Base-by-base conservation (phyloP, 2,888 invertebrate species). In the Yponomeuta plumbellus region DNA sequence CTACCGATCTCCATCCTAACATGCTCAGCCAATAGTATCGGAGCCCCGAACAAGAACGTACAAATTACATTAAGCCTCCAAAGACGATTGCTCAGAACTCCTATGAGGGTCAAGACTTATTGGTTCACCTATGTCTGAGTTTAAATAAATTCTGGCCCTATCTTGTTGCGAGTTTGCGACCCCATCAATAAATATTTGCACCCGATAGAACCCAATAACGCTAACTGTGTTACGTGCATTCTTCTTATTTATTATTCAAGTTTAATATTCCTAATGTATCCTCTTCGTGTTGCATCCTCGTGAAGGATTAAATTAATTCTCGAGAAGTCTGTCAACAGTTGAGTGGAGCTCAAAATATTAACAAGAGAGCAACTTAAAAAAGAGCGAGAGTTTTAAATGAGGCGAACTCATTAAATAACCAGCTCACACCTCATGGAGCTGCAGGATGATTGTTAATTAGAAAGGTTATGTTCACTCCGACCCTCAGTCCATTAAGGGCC, bases 141-240 rank as follows among this genome's bases (percentile, higher is more conserved):
- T 86, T 83, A 86, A 84, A 90, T 90, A 91, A 88, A 88, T 91
- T 84, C 78, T 86, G 88, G 83, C 88, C 88, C 88, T 88, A 86
- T 86, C 85, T 80, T 79, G 80, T 80, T 80, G 76, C 84, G 79
- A 34, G 34, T 79, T 81, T 80, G 76, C 84, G 79, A 81, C 90
- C 90, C 89, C 78, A 84, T 86, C 90, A 76, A 90, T 91, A 91
- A 88, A 91, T 90, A 89, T 91, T 90, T 89, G 86, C 88, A 89
- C 89, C 86, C 88, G 87, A 88, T 88, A 84, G 87, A 87, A 83
- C 80, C 17, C 86, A 86, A 87, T 89, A 86, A 88, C 77, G 67
- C 66, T 80, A 78, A 70, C 76, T 34, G 23, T 26, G 58, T 40
- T 63, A 79, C 78, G 83, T 80, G 83, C 83, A 82, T 82, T 75